A percentile compares a stretch with the other conserved stretches of the same genome.
These are phyloP conservation scores for Crioceris asparagi DNA, from an alignment of 2,888 invertebrate genomes.

Conservation along the genomic window DNA sequence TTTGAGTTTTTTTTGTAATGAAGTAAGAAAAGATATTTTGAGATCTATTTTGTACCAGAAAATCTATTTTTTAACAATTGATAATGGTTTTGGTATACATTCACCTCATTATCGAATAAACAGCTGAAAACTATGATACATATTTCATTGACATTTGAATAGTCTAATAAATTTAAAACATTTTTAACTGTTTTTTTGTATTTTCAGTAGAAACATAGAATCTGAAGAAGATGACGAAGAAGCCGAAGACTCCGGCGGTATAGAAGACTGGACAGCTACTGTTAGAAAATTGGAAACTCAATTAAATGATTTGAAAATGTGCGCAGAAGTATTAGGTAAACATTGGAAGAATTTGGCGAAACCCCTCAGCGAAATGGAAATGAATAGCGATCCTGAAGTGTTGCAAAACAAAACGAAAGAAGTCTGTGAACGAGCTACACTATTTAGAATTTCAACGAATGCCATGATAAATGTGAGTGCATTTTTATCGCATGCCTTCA, in stretches of 20 bases:
- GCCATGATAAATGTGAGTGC: conserved; percentile 88
- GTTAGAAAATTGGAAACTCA: conserved; percentile 65
- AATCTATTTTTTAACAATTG: too few species aligned
- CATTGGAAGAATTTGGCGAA: conserved; percentile 78
- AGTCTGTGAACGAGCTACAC: conserved; percentile 83
- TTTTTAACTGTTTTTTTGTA: background rate
- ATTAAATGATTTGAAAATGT: conserved; percentile 83
- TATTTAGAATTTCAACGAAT: conserved; percentile 92
- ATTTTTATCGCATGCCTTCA: too few species aligned
- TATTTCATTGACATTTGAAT: too few species aligned
- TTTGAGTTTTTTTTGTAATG: too few species aligned
- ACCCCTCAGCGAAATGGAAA: conserved; percentile 67
- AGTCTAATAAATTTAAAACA: too few species aligned
- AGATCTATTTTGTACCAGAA: too few species aligned
- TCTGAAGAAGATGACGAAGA: conserved; percentile 56
- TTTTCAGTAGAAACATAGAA: conserved; percentile 53
- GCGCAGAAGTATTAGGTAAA: conserved; percentile 81
- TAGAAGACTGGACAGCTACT: conserved; percentile 49
- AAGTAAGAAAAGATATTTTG: too few species aligned
- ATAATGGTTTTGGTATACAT: too few species aligned
- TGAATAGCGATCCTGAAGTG: conserved; percentile 38
- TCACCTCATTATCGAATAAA: too few species aligned
- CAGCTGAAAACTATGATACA: too few species aligned
- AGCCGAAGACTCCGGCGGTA: conserved; percentile 43
- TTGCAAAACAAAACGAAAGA: conserved; percentile 71